A percentile compares a stretch with the other conserved stretches of the same genome.
phyloP scores from a whole-genome alignment of 2,113 vertebrate species.

The Cyphomyrus discorhynchus region DNA sequence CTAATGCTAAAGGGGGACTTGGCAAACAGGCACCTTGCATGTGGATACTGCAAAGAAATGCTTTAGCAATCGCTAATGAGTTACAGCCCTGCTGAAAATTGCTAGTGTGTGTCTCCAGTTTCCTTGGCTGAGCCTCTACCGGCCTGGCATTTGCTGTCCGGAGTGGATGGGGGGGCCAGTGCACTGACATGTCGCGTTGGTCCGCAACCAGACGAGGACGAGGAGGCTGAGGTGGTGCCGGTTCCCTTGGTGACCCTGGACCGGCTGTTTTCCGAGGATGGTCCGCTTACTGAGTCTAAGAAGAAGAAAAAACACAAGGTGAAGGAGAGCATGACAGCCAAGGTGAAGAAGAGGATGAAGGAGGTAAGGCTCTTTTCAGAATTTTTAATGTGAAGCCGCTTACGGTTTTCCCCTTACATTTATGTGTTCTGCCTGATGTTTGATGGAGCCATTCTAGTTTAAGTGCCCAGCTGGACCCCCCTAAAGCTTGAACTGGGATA shows the following conservation, averaged over 20 bases:
- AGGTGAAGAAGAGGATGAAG: conserved; percentile 81
- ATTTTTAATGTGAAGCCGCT: neutral
- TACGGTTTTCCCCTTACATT: neutral
- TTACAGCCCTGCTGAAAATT: neutral
- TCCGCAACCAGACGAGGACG: conserved; percentile 69
- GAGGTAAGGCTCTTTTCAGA: conserved; percentile 50
- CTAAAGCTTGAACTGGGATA: neutral
- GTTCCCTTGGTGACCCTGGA: conserved; percentile 64
- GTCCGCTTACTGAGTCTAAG: conserved; percentile 63
- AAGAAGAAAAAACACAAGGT: conserved; percentile 79
- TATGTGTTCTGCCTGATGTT: neutral
- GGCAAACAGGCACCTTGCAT: neutral
- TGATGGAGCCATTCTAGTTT: neutral
- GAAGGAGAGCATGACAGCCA: conserved; percentile 71
- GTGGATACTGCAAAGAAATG: neutral
- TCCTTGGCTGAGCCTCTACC: neutral
- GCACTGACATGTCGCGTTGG: neutral
- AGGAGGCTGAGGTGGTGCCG: conserved; percentile 49
- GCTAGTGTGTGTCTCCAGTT: neutral
- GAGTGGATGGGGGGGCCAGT: neutral
- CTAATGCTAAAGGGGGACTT: neutral
- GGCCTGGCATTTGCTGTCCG: neutral
- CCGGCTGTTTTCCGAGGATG: conserved; percentile 69
- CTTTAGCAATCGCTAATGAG: neutral
- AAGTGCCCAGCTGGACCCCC: neutral